Evolutionary conservation across 1,140 invertebrate species (phyloP).

Genomic region (Ceratitis capitata): DNA sequence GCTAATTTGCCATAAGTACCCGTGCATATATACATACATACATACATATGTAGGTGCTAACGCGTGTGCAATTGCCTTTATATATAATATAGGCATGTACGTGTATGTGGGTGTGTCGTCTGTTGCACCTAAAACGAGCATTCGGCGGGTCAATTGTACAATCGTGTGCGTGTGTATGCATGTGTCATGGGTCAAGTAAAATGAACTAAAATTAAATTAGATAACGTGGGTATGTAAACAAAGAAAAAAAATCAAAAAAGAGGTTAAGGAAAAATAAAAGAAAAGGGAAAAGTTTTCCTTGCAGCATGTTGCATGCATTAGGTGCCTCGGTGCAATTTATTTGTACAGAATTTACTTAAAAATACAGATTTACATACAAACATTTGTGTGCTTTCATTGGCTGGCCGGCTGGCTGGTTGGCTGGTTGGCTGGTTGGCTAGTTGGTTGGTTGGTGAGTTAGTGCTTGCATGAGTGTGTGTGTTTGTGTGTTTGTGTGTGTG

Average conservation of each 20-base stretch:
- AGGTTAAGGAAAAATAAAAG: not conserved
- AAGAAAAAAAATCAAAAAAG: not conserved
- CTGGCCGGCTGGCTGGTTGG: too few species aligned
- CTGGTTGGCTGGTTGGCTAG: too few species aligned
- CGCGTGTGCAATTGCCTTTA: too few species aligned
- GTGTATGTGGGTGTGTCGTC: too few species aligned
- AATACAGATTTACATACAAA: not conserved
- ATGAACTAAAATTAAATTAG: not conserved
- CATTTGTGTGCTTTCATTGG: too few species aligned
- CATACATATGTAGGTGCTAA: not conserved
- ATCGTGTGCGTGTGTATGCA: not conserved
- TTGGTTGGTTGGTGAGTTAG: too few species aligned
- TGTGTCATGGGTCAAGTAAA: not conserved
- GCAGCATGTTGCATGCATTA: not conserved
- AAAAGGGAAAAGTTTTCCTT: not conserved
- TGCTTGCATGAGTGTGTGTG: too few species aligned
- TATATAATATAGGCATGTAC: not conserved
- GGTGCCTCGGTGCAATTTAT: not conserved
- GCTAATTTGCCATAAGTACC: not conserved
- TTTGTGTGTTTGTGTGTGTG: not conserved
- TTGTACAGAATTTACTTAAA: not conserved
- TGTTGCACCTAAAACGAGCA: not conserved
- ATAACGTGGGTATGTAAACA: not conserved
- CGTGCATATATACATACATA: not conserved
- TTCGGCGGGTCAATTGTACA: not conserved